Base-by-base conservation (phyloP, 2,113 vertebrate genomes). In the Myodes glareolus region DNA sequence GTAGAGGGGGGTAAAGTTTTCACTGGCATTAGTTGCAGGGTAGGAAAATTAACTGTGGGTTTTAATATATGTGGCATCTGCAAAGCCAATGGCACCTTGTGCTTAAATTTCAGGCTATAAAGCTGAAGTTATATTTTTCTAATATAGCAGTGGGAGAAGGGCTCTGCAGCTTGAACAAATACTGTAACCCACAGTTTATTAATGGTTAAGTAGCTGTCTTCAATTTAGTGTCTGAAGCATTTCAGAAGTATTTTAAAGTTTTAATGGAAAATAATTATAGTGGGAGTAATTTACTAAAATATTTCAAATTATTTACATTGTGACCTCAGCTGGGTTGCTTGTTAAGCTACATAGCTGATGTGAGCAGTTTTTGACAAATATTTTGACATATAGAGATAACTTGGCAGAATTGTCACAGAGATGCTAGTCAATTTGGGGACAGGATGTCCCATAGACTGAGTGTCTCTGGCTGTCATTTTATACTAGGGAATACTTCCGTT, bases 271-370 rank as follows among this genome's bases (percentile, higher is more conserved):
- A 39, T 88, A 84, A 55, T 88, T 80, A 47, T 95, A 77, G 61
- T 76, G 12, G 76, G 95, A 87, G 11, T 23, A 76, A 47, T 39
- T 90, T 92, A 91, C 1, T 81, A 65, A 80, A 94, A 76, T 76
- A 89, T 94, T 96, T 97, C 31, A 94, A 94, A 63, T 92, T 88
- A 17, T 36, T 61, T 39, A 8, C 72, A 31, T 81, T 88, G 5
- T 90, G 52, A 52, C n/a, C 42, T 78, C 17, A 93, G 3, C 47
- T 94, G 73, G n/a, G 72, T 67, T 92, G 77, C 50, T 81, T 87
- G 91, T 78, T 92, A 90, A 96, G 65, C 7, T 84, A 19, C 11
- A 42, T 5, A 77, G n/a, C 96, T 90, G 90, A 93, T 85, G 6
- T 82, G 33, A 55, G 47, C 25, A 81, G 10, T 94, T 88, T 95